Conservation (phyloP, 2,888 invertebrate genomes). For the Aradus depressus region DNA sequence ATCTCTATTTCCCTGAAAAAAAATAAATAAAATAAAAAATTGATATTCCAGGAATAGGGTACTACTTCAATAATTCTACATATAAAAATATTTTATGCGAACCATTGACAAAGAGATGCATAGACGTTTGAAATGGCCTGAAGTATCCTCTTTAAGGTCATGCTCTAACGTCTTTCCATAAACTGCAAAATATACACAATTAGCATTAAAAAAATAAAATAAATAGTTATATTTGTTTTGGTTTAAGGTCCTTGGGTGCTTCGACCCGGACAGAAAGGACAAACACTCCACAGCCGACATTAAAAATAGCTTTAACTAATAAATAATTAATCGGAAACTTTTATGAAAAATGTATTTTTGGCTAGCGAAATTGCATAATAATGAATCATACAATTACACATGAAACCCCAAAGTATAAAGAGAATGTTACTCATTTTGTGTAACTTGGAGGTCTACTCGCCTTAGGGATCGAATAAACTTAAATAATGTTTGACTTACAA, state of each 20-base stretch:
- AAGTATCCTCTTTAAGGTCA: conserved; percentile 83
- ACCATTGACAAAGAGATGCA: conserved; percentile 72
- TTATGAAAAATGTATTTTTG: too few relatives aligned
- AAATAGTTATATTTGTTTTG: neutral
- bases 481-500: too few relatives aligned
- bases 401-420: neutral
- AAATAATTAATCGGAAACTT: too few relatives aligned
- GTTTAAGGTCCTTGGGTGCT: neutral
- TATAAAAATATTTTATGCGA: too few relatives aligned
- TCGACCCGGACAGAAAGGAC: neutral
- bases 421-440: too few relatives aligned
- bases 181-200: conserved; percentile 52
- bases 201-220: too few relatives aligned
- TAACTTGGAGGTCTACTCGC: too few relatives aligned
- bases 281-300: too few relatives aligned
- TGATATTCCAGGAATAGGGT: conserved; percentile 32
- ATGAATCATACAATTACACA: neutral
- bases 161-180: conserved; percentile 71
- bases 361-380: neutral
- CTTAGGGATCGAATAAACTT: too few relatives aligned
- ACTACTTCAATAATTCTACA: neutral
- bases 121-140: conserved; percentile 88
- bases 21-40: conserved; percentile 7
- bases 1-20: conserved; percentile 61
- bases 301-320: too few relatives aligned